Percentiles rank a stretch among this genome's conserved stretches.
Evolutionary conservation across 2,113 vertebrate species (phyloP).

Genomic region (Columba livia): DNA sequence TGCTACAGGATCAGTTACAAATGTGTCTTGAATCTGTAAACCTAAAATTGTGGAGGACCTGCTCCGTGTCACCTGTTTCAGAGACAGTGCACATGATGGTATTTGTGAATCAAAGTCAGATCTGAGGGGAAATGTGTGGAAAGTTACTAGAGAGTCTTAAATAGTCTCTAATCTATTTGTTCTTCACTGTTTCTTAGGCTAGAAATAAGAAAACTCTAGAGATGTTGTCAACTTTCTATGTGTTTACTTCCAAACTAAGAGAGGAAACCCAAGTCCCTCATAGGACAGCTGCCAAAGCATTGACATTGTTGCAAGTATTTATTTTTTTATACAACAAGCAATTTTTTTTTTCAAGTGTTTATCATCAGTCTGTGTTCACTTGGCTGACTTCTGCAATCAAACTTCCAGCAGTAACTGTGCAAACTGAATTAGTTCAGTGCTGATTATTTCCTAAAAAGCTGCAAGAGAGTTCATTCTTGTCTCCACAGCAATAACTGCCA

Average conservation of each 20-base stretch:
- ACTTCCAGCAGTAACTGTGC: not conserved
- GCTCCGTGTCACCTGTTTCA: not conserved
- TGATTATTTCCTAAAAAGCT: not conserved
- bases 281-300: not conserved
- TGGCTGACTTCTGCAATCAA: not conserved
- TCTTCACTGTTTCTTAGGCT: not conserved
- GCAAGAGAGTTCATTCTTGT: not conserved
- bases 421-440: not conserved
- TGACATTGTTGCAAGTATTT: not conserved
- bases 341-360: not conserved
- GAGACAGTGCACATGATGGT: constrained; percentile 13
- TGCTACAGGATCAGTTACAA: constrained; percentile 60
- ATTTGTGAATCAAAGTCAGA: constrained; percentile 32
- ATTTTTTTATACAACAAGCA: not conserved
- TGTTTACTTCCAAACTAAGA: not conserved
- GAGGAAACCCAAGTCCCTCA: not conserved
- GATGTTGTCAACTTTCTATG: not conserved
- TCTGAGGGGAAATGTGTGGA: not conserved
- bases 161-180: not conserved
- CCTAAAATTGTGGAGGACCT: constrained; percentile 43
- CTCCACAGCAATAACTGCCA: not conserved
- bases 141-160: not conserved
- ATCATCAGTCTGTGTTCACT: not conserved
- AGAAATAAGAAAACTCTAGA: not conserved
- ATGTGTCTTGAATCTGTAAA: constrained; percentile 52